Evolutionary conservation across 2,113 vertebrate species (phyloP), one percentile per base, ranked within the genome.

Genomic region (Xiphophorus couchianus): DNA sequence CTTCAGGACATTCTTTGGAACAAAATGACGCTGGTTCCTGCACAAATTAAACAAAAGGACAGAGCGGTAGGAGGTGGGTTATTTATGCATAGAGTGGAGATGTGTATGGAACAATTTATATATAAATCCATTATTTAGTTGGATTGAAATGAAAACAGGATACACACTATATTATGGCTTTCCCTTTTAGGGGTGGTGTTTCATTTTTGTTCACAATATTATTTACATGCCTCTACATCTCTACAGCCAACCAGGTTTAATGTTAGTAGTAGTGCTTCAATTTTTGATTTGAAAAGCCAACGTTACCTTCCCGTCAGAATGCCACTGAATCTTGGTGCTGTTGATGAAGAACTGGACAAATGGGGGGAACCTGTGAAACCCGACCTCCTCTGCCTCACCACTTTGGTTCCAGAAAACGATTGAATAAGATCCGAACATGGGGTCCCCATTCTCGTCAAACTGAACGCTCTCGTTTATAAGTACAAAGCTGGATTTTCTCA

Each of bases 351-450:
- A 93, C 11, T 19, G 4, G 0, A 8, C 1, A 4, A 80, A 30
- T 0, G 94, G 90, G 33, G 86, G 63, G 65, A 86, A 85, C 0
- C 11, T 64, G 74, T 92, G 95, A 13, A 83, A 91, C 58, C 96
- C 96, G 0, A 97, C 79, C 35, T 90, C 76, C 1, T 89, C 73
- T 27, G 84, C 90, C 22, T 48, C 15, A 17, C 83, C 87, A 73
- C 1, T 92, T 82, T 88, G 91, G 4, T 94, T 92, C 97, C 96
- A 97, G 74, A 86, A 89, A 60, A 96, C 1, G 0, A 97, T 85
- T 11, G 93, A 77, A 3, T 95, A 96, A 25, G 86, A 85, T 42
- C 93, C 91, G 1, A 42, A 61, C 29, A n/a, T 76, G 3, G 93
- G 89, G 67, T 96, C 94, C 9, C 96, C 95, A 0, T 91, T 87